Percentiles rank a stretch among this genome's conserved stretches.
These are phyloP conservation scores for Myodes glareolus DNA, from an alignment of 2,113 vertebrate species.

Conservation along the genomic window DNA sequence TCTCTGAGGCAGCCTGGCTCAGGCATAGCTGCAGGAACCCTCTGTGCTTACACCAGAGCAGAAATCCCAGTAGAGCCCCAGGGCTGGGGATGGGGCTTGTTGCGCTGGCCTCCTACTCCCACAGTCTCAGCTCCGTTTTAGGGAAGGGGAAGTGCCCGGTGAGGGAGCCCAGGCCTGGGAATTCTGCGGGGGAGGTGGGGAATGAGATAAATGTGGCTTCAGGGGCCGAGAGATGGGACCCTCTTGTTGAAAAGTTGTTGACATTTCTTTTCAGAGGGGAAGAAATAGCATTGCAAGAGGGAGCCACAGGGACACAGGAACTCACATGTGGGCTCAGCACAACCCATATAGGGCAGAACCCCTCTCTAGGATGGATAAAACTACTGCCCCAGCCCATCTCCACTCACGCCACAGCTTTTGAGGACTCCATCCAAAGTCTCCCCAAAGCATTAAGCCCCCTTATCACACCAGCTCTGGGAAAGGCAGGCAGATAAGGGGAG, in stretches of 20 bases:
- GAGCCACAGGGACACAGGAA: rapidly evolving
- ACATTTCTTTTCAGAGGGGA: background rate
- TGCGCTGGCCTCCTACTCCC: background rate
- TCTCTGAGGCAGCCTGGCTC: background rate
- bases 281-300: background rate
- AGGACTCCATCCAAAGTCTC: conserved; percentile 47
- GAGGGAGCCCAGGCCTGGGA: background rate
- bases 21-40: background rate
- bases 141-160: background rate
- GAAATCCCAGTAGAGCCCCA: background rate
- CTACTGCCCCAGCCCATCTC: background rate
- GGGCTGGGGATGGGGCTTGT: background rate
- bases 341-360: background rate
- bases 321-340: background rate
- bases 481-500: conserved; percentile 76
- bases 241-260: background rate
- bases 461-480: conserved; percentile 74
- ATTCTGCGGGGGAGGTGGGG: rapidly evolving
- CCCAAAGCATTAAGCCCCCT: conserved; percentile 38
- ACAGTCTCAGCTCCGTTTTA: background rate
- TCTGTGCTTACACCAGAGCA: background rate
- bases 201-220: background rate
- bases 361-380: background rate
- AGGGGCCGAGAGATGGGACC: background rate
- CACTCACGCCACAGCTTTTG: conserved; percentile 19